Evolutionary conservation across 35 echinoderm and acorn worm species (phyloP).

Genomic region (Nesometra sesokonis): DNA sequence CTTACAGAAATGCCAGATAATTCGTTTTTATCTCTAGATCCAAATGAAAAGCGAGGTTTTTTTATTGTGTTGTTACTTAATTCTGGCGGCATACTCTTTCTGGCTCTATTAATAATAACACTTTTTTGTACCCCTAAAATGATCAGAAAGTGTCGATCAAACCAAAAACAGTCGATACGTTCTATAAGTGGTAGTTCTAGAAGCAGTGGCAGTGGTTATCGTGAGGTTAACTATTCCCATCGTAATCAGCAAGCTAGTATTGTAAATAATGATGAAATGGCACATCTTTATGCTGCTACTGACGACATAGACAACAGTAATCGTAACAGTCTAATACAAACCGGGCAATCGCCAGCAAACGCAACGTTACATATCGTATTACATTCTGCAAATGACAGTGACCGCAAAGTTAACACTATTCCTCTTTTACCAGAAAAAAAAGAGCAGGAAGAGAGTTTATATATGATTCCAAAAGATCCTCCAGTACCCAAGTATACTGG

Average conservation of each 20-base stretch:
- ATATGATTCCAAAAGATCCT: not conserved
- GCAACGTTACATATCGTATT: slow-evolving; percentile 56
- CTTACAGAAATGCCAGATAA: not conserved
- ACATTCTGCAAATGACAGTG: slow-evolving; percentile 41
- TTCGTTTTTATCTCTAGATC: not conserved
- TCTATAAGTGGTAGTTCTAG: not conserved
- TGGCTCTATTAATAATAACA: not conserved
- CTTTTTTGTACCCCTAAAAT: not conserved
- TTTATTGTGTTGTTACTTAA: not conserved
- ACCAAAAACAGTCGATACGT: not conserved
- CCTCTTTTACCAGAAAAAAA: not conserved
- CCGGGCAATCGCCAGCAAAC: slow-evolving; percentile 13
- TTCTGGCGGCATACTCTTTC: not conserved
- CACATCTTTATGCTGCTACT: not conserved
- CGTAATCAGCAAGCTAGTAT: not conserved
- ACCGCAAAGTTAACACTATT: not conserved
- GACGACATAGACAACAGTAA: not conserved
- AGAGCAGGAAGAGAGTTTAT: not conserved
- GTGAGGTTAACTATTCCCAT: not conserved
- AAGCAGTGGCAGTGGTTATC: not conserved
- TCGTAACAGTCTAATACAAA: not conserved
- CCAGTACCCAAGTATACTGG: not conserved
- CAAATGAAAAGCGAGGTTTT: not conserved
- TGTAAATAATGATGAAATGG: not conserved
- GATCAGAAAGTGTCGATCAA: not conserved